Percentiles rank a stretch among this genome's conserved stretches.
phyloP scores from a whole-genome alignment of 2,888 invertebrate genomes.

The Trachelus tabidus region DNA sequence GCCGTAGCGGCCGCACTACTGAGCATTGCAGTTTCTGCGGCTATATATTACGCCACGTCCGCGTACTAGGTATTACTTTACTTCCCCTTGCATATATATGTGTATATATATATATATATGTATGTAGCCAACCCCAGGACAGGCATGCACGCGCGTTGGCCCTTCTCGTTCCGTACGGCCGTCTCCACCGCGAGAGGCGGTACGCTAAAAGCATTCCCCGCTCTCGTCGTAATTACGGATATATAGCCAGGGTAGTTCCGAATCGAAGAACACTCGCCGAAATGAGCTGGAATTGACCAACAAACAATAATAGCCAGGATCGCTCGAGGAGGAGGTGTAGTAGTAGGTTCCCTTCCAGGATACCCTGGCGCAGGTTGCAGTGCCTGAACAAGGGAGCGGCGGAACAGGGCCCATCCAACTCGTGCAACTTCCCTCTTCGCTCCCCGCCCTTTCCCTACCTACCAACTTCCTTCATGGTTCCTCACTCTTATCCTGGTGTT shows the following conservation, averaged over 20 bases:
- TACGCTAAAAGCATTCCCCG: conserved; percentile 58
- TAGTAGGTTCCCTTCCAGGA: background rate
- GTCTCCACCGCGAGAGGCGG: conserved; percentile 15
- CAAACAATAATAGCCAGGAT: conserved; percentile 38
- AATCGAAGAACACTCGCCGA: conserved; percentile 43
- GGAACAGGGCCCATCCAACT: background rate
- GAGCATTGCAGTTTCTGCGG: conserved; percentile 37
- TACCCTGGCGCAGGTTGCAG: background rate
- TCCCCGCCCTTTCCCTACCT: background rate
- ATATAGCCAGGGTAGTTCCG: conserved; percentile 36
- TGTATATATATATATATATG: no score
- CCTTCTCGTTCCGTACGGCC: background rate
- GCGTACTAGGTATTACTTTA: conserved; percentile 39
- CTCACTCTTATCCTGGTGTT: background rate
- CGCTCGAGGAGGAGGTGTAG: background rate
- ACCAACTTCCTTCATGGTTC: background rate
- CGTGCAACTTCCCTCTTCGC: background rate
- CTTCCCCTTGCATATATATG: conserved; percentile 14
- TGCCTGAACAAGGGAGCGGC: background rate
- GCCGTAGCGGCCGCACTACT: conserved; percentile 37
- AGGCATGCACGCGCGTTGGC: background rate
- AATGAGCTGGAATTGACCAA: conserved; percentile 43
- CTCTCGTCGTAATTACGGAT: conserved; percentile 54
- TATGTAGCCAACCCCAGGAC: background rate
- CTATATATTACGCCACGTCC: conserved; percentile 42